A percentile compares a stretch with the other conserved stretches of the same genome.
These are phyloP conservation scores for Acronicta psi DNA, from an alignment of 2,888 invertebrate genomes.

Conservation along the genomic window DNA sequence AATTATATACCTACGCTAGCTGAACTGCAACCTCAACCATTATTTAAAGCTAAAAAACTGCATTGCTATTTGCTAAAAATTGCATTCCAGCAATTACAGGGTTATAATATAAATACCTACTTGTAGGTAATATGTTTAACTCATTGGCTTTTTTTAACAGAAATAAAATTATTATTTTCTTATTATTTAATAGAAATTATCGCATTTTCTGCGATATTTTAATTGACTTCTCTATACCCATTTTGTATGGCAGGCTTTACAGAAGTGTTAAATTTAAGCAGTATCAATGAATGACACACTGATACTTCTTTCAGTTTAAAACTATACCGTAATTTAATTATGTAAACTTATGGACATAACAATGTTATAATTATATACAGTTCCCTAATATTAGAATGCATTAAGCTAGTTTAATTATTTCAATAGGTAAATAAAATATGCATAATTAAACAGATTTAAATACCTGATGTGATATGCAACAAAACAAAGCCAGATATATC, in stretches of 20 bases:
- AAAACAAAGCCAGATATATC: conserved; percentile 18
- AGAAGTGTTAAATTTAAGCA: conserved; percentile 1
- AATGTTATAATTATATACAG: not conserved
- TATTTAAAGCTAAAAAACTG: too few relatives aligned
- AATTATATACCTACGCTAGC: too few relatives aligned
- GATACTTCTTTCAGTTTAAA: conserved; percentile 7
- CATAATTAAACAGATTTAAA: conserved; percentile 4
- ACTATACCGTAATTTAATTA: not conserved
- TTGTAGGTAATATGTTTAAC: too few relatives aligned
- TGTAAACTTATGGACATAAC: conserved; percentile 8
- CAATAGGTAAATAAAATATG: conserved; percentile 7
- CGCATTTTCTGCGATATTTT: too few relatives aligned
- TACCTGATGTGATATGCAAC: conserved; percentile 40
- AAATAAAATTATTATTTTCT: too few relatives aligned
- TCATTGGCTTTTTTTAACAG: too few relatives aligned
- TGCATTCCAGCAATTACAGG: too few relatives aligned
- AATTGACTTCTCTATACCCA: not conserved
- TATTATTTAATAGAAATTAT: too few relatives aligned
- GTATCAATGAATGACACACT: conserved; percentile 4
- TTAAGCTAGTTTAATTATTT: conserved; percentile 10
- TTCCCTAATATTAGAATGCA: conserved; percentile 14
- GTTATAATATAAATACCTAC: too few relatives aligned
- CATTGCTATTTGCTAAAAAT: too few relatives aligned
- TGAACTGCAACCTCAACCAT: too few relatives aligned
- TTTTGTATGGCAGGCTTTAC: conserved; percentile 4